Evolutionary conservation across 1,140 invertebrate genomes (phyloP).

Genomic region (Drosophila watanabei): DNA sequence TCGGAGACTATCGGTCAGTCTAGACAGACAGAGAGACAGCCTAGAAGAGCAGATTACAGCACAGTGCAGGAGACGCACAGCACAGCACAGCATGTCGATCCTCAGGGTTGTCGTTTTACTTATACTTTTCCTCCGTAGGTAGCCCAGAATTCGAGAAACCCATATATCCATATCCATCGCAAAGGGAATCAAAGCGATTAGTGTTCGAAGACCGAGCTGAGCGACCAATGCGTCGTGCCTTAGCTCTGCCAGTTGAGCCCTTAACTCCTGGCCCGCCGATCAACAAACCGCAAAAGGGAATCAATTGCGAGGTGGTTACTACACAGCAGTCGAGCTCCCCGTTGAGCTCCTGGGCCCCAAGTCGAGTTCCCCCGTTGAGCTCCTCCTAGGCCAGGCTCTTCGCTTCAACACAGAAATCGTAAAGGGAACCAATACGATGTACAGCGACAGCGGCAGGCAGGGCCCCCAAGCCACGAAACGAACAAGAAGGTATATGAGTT

Average conservation of each 20-base stretch:
- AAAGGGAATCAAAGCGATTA: constrained; percentile 84
- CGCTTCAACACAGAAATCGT: constrained; percentile 54
- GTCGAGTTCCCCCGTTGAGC: constrained; percentile 39
- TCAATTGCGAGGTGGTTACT: constrained; percentile 79
- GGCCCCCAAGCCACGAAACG: constrained; percentile 29
- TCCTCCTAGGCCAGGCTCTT: constrained; percentile 20
- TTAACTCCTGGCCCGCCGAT: constrained; percentile 77
- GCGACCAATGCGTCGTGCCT: constrained; percentile 48
- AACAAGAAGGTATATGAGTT: constrained; percentile 31
- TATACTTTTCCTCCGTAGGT: constrained; percentile 51
- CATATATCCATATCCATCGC: constrained; percentile 71
- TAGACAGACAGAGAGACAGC: constrained; percentile 15
- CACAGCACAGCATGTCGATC: constrained; percentile 14
- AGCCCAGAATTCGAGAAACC: constrained; percentile 43
- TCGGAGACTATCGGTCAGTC: constrained; percentile 26
- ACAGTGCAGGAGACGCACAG: constrained; percentile 15
- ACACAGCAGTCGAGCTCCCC: constrained; percentile 64
- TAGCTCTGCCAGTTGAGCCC: constrained; percentile 75
- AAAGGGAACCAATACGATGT: constrained; percentile 77
- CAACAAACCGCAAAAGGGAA: constrained; percentile 79
- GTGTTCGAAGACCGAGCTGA: constrained; percentile 74
- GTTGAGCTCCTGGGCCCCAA: constrained; percentile 37
- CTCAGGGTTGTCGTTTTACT: constrained; percentile 50
- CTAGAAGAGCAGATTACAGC: neutral
- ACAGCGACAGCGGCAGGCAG: constrained; percentile 68